Evolutionary conservation across 2,888 invertebrate genomes (phyloP).

Genomic region (Hypselothyrea guttata): DNA sequence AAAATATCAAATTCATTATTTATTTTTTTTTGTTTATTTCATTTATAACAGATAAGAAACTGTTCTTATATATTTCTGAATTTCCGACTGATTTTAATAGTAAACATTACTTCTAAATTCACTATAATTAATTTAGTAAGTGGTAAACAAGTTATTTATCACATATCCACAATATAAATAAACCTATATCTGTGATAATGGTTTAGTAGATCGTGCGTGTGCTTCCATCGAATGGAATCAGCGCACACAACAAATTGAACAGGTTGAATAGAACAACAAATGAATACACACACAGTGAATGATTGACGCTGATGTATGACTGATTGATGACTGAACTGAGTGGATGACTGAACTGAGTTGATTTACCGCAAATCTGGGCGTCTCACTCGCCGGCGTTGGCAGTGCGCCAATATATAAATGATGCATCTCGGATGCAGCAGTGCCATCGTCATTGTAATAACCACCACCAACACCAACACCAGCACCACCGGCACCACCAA

Average conservation of each 20-base stretch:
- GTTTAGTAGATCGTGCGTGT: not conserved
- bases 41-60: no score
- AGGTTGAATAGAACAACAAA: not conserved
- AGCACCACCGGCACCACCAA: conserved; percentile 35
- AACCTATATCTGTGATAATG: not conserved
- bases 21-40: no score
- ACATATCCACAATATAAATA: conserved; percentile 9
- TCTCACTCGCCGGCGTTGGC: conserved; percentile 83
- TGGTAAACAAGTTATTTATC: no score
- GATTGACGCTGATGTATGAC: conserved; percentile 1
- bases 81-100: no score
- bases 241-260: no score
- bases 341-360: conserved; percentile 61
- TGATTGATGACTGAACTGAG: conserved; percentile 17
- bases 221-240: no score
- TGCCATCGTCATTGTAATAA: conserved; percentile 39
- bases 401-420: conserved; percentile 82
- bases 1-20: no score
- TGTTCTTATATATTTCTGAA: no score
- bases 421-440: conserved; percentile 80
- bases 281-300: not conserved
- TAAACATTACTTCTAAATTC: no score
- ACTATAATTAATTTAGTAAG: no score
- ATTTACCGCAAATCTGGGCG: conserved; percentile 83
- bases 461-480: conserved; percentile 30